Percentiles rank a stretch among this genome's conserved stretches.
Conservation (phyloP, 2,797 vertebrate genomes). For the Eulemur coronatus region DNA sequence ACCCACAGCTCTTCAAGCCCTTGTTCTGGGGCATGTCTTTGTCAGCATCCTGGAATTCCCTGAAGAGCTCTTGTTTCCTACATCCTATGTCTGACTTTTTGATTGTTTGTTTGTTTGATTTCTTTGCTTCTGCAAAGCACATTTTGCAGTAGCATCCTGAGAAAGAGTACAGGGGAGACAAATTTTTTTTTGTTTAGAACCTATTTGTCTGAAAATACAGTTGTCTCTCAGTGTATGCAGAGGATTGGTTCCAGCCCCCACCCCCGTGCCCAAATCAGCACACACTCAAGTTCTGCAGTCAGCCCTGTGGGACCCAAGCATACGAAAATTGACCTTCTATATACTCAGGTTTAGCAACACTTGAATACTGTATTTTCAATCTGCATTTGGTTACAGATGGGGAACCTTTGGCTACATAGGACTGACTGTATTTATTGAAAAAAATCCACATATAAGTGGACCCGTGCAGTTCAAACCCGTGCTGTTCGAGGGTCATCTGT, state of each 20-base stretch:
- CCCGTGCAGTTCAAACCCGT: neutral
- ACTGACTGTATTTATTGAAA: neutral
- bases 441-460: neutral
- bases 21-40: neutral
- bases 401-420: neutral
- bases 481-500: neutral
- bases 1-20: neutral
- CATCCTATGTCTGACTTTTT: neutral
- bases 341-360: neutral
- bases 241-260: neutral
- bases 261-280: neutral
- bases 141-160: neutral
- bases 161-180: neutral
- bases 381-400: neutral
- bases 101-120: neutral
- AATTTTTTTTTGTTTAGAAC: neutral
- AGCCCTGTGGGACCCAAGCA: neutral
- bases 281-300: neutral
- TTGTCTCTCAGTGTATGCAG: neutral
- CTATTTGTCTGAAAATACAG: neutral
- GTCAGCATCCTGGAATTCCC: neutral
- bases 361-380: neutral
- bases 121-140: neutral
- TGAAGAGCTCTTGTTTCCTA: neutral
- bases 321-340: neutral